Evolutionary conservation across 2,888 invertebrate species (phyloP), one percentile per base, ranked within the genome.

Genomic region (Papilio demoleus): DNA sequence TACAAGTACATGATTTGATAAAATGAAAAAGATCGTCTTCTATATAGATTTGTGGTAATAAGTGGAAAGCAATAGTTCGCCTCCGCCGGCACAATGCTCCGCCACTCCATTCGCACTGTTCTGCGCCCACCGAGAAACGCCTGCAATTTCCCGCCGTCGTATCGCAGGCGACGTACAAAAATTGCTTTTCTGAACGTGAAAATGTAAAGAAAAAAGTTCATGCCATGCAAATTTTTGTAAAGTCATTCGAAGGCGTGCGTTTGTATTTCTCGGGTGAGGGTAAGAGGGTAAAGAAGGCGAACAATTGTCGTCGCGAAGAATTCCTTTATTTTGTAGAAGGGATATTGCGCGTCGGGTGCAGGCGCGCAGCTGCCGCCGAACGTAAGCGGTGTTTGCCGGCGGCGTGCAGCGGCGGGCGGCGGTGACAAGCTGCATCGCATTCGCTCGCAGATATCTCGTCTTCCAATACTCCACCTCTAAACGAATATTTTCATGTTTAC

Each of bases 261-360:
- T 91, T 92, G 92, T 91, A 92, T 92, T 90, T 90, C 88, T 91
- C 87, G 87, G 86, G 82, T 79, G 79, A 86, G 88, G 86, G 89
- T 86, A 88, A 89, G 86, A 82, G 78, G 76, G 78, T 74, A 87
- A 79, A 79, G 80, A 78, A 87, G 81, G 86, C 86, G 87, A 88
- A 86, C 91, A 90, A 91, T 91, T 90, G 92, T 92, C 89, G 90
- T 88, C 85, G 86, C 77, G 75, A 73, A 78, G 85, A 82, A 87
- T 87, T 90, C 88, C 87, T 92, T 92, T 92, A 92, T 92, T 92
- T 91, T 90, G 88, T 82, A 78, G 86, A 85, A 84, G 88, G 92
- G 90, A 92, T 92, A 92, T 92, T 92, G 91, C 92, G 88, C 92
- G 92, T 91, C 92, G 88, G 80, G 79, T 85, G 88, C 92, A 91